phyloP scores from a whole-genome alignment of 2,888 invertebrate genomes.

The Lymantria monacha region DNA sequence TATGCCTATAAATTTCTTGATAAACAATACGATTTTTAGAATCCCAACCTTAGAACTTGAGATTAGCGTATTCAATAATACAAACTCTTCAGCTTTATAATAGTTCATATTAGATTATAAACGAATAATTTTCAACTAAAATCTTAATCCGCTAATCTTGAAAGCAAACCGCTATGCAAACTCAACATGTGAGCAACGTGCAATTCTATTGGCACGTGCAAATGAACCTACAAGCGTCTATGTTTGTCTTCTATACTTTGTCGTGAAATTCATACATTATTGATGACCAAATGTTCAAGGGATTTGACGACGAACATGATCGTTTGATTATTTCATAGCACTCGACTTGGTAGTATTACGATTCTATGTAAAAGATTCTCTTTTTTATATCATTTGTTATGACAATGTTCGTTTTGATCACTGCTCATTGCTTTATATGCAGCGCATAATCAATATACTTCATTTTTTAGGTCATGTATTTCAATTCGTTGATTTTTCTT shows the following conservation, averaged over 20 bases:
- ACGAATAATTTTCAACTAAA: constrained; percentile 1
- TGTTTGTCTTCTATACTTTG: constrained; percentile 73
- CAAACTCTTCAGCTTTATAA: too few relatives aligned
- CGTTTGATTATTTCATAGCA: constrained; percentile 67
- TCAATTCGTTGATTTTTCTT: too few relatives aligned
- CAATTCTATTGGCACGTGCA: constrained; percentile 62
- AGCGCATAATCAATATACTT: too few relatives aligned
- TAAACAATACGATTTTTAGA: too few relatives aligned
- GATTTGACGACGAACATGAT: constrained; percentile 44
- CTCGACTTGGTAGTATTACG: constrained; percentile 43
- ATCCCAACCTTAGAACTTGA: too few relatives aligned
- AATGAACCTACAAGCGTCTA: constrained; percentile 60
- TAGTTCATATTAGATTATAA: too few relatives aligned
- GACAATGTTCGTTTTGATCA: constrained; percentile 7
- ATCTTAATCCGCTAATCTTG: constrained; percentile 24
- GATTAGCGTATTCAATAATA: too few relatives aligned
- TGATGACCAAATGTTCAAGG: constrained; percentile 56
- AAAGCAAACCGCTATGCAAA: constrained; percentile 31
- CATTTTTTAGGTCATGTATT: too few relatives aligned
- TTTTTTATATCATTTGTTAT: constrained; percentile 12
- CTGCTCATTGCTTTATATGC: not conserved
- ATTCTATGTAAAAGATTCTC: constrained; percentile 39
- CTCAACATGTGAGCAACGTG: constrained; percentile 49
- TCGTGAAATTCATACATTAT: constrained; percentile 73
- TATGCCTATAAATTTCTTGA: too few relatives aligned